A percentile compares a stretch with the other conserved stretches of the same genome.
Conservation (phyloP, 30 jellyfish, hydroid and myxozoan species). For the Aurelia coerulea region DNA sequence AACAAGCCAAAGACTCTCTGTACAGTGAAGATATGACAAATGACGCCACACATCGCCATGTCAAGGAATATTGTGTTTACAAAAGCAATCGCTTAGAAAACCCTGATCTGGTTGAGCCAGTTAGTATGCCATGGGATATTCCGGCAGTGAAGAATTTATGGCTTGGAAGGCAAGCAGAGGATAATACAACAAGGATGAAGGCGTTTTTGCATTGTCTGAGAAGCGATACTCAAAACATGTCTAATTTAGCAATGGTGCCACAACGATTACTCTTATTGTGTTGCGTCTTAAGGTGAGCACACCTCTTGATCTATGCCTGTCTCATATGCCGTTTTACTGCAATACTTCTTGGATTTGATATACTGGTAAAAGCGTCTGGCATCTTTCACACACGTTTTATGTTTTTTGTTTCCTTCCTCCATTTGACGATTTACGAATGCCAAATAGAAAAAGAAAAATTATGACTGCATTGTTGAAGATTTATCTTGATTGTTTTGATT, state of each 20-base stretch:
- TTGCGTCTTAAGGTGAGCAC: slow-evolving; percentile 88
- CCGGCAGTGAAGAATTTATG: slow-evolving; percentile 90
- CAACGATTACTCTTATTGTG: slow-evolving; percentile 81
- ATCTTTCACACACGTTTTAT: no score
- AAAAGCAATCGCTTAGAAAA: slow-evolving; percentile 59
- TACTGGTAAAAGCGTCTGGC: no score
- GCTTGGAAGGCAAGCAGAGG: slow-evolving; percentile 92
- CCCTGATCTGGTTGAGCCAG: slow-evolving; percentile 82
- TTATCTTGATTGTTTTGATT: no score
- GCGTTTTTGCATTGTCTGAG: slow-evolving; percentile 85
- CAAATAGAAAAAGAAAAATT: no score
- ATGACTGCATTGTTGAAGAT: no score
- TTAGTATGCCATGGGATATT: slow-evolving; percentile 82
- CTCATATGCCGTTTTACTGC: no score
- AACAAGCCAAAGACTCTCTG: slow-evolving; percentile 3
- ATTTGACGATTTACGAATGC: no score
- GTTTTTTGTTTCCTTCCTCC: no score
- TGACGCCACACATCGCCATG: slow-evolving; percentile 29
- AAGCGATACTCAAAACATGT: slow-evolving; percentile 85
- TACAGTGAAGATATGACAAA: slow-evolving; percentile 24
- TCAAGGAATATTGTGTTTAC: slow-evolving; percentile 86
- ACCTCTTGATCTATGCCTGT: background rate
- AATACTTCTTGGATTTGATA: no score
- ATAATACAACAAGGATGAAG: slow-evolving; percentile 82
- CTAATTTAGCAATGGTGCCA: slow-evolving; percentile 88